Base-by-base conservation (phyloP, 1,140 invertebrate species). In the Leucophenga varia region DNA sequence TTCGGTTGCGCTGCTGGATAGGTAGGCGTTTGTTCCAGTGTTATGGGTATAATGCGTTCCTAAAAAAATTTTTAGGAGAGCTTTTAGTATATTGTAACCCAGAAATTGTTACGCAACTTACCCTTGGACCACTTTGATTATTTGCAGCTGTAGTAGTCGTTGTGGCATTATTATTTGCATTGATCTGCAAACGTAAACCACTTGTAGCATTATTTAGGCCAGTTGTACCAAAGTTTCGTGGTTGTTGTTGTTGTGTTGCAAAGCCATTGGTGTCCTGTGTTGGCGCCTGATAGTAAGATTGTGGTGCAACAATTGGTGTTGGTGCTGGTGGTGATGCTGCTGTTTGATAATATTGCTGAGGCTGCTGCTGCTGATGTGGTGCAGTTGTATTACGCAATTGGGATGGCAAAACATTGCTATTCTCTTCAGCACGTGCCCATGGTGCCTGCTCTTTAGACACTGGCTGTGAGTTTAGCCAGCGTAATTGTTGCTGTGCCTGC, bases 21-120 rank as follows among this genome's bases (percentile, higher is more conserved):
- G 36, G 65, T 64, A 8, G 71, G 71, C 2, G 65, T 67, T 35
- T 74, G 75, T 52, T 80, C 79, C 46, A 80, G 46, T 48, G 77
- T 76, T 41, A 80, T 79, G 42, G 79, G 79, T 54, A 80, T 80
- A 20, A 80, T 75, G 38, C 76, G 67, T 50, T 75, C 73, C 67
- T 74, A 10, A 3, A 60, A 31, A 18, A 13, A 3, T 8, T 18
- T 22, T 3, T 32, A 13, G 0, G 28, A 37, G 44, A 32, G n/a
- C 8, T 14, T 32, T 4, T 19, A 7, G 9, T 12, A n/a, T 7
- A n/a, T 7, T 14, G 3, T 42, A 28, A 34, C 6, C 13, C 13
- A 34, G n/a, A 34, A 34, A 9, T 8, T 34, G 5, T n/a, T 8
- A n/a, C 5, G 13, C 12, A 30, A 14, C 36, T 52, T 46, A 72